These are phyloP conservation scores for Drosophila austrosaltans DNA, from an alignment of 2,888 invertebrate species.

Conservation along the genomic window DNA sequence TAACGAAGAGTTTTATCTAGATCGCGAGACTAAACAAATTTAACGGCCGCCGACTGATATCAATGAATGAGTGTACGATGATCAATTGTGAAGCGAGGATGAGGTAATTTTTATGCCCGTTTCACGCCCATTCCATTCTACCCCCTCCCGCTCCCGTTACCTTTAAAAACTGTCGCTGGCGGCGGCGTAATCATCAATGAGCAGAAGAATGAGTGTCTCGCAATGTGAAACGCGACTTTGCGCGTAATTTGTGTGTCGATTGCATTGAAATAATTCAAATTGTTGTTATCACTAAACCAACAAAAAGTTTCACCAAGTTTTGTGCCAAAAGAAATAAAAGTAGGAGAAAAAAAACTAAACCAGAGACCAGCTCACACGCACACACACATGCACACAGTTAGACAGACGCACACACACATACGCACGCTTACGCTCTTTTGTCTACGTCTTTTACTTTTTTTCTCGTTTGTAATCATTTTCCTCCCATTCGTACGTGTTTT, in stretches of 20 bases:
- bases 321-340: constrained; percentile 32
- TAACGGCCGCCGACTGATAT: constrained; percentile 46
- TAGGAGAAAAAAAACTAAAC: constrained; percentile 39
- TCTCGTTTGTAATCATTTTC: constrained; percentile 78
- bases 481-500: constrained; percentile 70
- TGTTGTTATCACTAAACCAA: constrained; percentile 44
- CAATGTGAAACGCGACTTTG: constrained; percentile 63
- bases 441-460: constrained; percentile 76
- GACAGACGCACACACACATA: constrained; percentile 37
- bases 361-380: constrained; percentile 53
- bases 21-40: constrained; percentile 47
- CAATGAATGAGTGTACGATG: constrained; percentile 47
- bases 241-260: constrained; percentile 48
- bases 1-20: constrained; percentile 51
- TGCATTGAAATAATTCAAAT: constrained; percentile 43
- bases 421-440: constrained; percentile 70
- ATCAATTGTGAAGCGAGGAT: constrained; percentile 51
- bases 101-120: constrained; percentile 72
- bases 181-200: constrained; percentile 74
- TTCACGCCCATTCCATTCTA: constrained; percentile 58
- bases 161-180: constrained; percentile 22
- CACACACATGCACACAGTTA: constrained; percentile 31
- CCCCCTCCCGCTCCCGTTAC: constrained; percentile 2
- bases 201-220: constrained; percentile 31
- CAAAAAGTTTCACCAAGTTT: constrained; percentile 39